Conservation (phyloP, 2,888 invertebrate genomes). For the Rhamnusium bicolor region DNA sequence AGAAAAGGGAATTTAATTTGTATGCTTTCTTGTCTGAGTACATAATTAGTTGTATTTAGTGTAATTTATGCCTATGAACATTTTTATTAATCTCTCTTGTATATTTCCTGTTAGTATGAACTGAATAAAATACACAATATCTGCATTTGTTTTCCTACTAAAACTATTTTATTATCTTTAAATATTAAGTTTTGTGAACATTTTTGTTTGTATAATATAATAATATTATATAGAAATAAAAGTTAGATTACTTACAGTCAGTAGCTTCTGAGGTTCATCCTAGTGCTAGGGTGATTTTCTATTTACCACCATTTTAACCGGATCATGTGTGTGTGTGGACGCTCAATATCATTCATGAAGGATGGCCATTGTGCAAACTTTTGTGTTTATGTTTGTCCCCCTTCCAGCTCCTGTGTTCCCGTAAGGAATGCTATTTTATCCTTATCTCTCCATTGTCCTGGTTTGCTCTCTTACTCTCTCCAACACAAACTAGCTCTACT, state of each 20-base stretch:
- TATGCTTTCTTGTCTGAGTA: too few species aligned
- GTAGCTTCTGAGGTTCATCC: background rate
- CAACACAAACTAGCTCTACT: constrained; percentile 16
- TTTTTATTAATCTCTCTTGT: too few species aligned
- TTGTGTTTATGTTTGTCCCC: constrained; percentile 53
- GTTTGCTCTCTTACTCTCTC: constrained; percentile 3
- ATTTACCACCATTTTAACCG: constrained; percentile 30
- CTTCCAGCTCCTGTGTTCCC: constrained; percentile 32
- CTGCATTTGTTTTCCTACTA: too few species aligned
- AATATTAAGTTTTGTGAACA: too few species aligned
- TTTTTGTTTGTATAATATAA: too few species aligned
- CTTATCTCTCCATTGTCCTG: background rate
- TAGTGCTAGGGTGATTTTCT: constrained; percentile 3
- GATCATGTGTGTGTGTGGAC: constrained; percentile 14
- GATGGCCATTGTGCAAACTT: constrained; percentile 52
- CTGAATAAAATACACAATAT: too few species aligned
- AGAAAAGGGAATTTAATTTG: too few species aligned
- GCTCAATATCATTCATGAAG: constrained; percentile 40
- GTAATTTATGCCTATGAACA: too few species aligned
- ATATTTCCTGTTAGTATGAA: too few species aligned
- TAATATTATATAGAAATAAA: too few species aligned
- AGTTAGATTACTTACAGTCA: background rate
- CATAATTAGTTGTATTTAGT: too few species aligned
- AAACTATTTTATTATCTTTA: too few species aligned
- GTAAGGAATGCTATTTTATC: constrained; percentile 9